Base-by-base conservation (phyloP, 1,140 invertebrate species). In the Hirudo medicinalis region DNA sequence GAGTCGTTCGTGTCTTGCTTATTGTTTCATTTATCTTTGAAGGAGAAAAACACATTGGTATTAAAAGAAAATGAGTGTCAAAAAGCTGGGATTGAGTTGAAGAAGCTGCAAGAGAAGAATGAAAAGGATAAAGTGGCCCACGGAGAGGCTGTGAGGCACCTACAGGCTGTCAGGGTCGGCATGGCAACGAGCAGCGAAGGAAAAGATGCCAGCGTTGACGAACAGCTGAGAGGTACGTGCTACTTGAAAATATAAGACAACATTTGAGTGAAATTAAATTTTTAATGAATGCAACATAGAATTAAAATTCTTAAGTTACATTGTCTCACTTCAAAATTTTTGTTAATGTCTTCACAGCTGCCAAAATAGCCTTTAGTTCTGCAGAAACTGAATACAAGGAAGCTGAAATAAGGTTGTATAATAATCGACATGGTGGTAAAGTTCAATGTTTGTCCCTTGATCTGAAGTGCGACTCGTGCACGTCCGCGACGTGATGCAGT, bases 121-220 rank as follows among this genome's bases (percentile, higher is more conserved):
- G 81, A 86, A 63, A 79, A 81, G 1, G 89, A 92, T 78, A 83
- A 84, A 25, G 86, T 88, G 71, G 87, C 86, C 2, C 84, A 91
- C 74, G 81, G 84, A 17, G 84, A 85, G 54, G 91, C 91, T 0
- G 88, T 94, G 81, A 87, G 88, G 68, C 86, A 86, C 69, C 90
- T 89, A 75, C 88, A 95, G 77, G 91, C 91, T 70, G 87, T 94
- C 11, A 90, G 87, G 78, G 85, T 89, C 29, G 93, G 93, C 29
- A 82, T 90, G 66, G 87, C 92, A 43, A 86, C 88, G 32, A 89
- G 87, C 72, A 88, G 89, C n/a, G 87, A 87, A 76, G 91, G 92
- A 20, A 85, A 89, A 79, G 88, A 88, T 71, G 87, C 89, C n/a
- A 92, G 92, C 8, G 82, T 96, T 25, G 89, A 91, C 79, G 90